Conservation (phyloP, 2,797 vertebrate genomes). For the Perdix hodgsoniae region DNA sequence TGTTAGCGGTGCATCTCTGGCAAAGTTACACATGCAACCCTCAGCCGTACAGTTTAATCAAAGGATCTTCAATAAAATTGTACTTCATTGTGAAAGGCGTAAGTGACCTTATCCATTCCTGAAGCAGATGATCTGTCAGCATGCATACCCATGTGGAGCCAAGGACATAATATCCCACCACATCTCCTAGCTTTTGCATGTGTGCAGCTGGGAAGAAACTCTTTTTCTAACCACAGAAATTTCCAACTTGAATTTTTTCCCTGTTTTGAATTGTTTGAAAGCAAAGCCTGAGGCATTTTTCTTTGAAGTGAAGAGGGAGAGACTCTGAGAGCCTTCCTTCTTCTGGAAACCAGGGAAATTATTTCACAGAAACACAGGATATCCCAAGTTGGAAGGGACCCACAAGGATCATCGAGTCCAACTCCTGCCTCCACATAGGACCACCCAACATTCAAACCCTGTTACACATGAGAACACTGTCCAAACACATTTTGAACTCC, state of each 20-base stretch:
- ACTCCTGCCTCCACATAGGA: background rate
- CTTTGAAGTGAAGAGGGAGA: background rate
- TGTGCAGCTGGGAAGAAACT: background rate
- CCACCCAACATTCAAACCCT: too few species aligned
- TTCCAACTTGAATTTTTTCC: background rate
- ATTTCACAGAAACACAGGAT: background rate
- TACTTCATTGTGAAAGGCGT: background rate
- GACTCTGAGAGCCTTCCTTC: background rate
- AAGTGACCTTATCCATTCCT: background rate
- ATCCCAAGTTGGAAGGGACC: background rate
- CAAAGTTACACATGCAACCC: background rate
- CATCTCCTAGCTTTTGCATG: background rate
- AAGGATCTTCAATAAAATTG: background rate
- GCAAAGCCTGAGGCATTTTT: background rate
- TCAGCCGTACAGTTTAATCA: background rate
- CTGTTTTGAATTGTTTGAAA: background rate
- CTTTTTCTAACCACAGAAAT: background rate
- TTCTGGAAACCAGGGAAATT: background rate
- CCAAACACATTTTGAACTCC: too few species aligned
- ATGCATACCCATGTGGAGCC: background rate
- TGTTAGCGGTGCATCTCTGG: background rate
- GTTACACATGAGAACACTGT: too few species aligned
- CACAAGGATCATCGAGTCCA: background rate
- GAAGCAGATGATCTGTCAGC: background rate
- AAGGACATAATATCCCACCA: background rate